These are phyloP conservation scores for Corydoras maculifer DNA, from an alignment of 2,113 vertebrate species.

Conservation along the genomic window DNA sequence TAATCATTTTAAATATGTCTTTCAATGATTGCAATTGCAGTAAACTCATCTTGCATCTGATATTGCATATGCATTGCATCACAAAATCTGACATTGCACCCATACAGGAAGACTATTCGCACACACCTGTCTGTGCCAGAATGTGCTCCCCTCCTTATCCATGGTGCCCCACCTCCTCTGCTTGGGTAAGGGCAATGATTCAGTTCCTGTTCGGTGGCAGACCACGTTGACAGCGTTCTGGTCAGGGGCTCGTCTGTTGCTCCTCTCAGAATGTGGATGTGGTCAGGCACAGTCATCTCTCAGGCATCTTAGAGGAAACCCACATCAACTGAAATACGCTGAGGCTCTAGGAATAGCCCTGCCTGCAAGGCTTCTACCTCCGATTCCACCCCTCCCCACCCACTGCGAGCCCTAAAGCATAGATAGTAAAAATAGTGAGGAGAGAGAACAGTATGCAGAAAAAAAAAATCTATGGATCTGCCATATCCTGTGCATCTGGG, in stretches of 20 bases:
- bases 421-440: constrained; percentile 39
- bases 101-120: constrained; percentile 33
- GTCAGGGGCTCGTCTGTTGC: constrained; percentile 48
- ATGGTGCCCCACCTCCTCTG: constrained; percentile 51
- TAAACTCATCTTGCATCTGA: too few relatives aligned
- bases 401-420: constrained; percentile 24
- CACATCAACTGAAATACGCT: constrained; percentile 91
- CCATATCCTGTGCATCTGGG: too few relatives aligned
- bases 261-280: constrained; percentile 77
- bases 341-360: constrained; percentile 69
- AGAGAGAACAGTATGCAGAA: too few relatives aligned
- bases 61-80: too few relatives aligned
- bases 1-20: too few relatives aligned
- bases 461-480: background rate
- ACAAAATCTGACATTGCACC: constrained; percentile 24
- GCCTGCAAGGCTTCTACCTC: constrained; percentile 54
- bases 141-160: background rate
- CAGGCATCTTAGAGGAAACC: constrained; percentile 96
- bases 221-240: constrained; percentile 38
- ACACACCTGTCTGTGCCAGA: background rate
- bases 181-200: constrained; percentile 63
- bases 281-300: constrained; percentile 93
- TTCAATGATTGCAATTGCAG: too few relatives aligned
- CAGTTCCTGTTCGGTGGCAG: constrained; percentile 78
- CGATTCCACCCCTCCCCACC: constrained; percentile 41